Evolutionary conservation across 2,888 invertebrate genomes (phyloP).

Genomic region (Agrochola macilenta): DNA sequence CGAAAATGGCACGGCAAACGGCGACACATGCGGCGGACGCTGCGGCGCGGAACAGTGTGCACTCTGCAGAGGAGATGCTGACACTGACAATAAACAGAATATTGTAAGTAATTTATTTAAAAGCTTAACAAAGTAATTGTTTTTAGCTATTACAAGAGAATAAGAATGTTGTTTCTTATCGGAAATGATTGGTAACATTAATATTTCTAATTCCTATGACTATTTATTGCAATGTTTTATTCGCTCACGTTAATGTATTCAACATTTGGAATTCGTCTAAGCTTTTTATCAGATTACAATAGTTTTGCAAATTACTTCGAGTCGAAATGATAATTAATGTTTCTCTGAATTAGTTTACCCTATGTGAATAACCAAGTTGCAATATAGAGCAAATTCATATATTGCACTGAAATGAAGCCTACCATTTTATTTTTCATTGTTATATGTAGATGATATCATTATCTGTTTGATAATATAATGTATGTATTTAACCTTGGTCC

Average conservation of each 20-base stretch:
- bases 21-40: constrained; percentile 82
- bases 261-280: neutral
- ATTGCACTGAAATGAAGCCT: no score
- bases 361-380: no score
- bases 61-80: constrained; percentile 85
- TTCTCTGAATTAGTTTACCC: no score
- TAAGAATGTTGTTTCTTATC: constrained; percentile 4
- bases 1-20: constrained; percentile 73
- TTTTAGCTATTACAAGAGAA: neutral
- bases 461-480: neutral
- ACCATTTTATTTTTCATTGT: no score
- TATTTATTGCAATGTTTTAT: neutral
- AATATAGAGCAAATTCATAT: no score
- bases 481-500: no score
- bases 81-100: constrained; percentile 88
- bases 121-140: neutral
- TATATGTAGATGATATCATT: neutral
- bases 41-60: constrained; percentile 88
- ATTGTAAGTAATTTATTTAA: constrained; percentile 77
- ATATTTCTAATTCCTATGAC: neutral
- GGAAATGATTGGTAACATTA: neutral
- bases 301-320: neutral
- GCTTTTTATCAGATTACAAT: neutral
- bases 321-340: neutral
- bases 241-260: neutral